These are phyloP conservation scores for Coleophora flavipennella DNA, from an alignment of 2,888 invertebrate genomes.

Conservation along the genomic window DNA sequence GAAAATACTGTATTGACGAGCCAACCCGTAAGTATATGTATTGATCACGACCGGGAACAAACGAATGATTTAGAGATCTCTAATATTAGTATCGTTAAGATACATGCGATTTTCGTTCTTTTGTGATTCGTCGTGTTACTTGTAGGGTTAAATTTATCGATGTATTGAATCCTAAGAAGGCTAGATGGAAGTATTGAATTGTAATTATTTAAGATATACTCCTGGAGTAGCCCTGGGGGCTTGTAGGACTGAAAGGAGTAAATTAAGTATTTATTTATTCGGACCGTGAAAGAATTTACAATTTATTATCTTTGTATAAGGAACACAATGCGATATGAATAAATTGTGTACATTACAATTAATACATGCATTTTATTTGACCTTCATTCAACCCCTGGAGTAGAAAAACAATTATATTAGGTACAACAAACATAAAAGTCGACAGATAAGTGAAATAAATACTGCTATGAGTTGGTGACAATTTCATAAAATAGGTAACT, in stretches of 20 bases:
- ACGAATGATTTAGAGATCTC: too few species aligned
- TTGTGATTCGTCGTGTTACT: conserved; percentile 15
- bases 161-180: conserved; percentile 43
- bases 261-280: conserved; percentile 69
- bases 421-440: too few species aligned
- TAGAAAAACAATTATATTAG: too few species aligned
- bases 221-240: conserved; percentile 52
- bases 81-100: conserved; percentile 1
- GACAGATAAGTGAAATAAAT: too few species aligned
- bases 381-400: conserved; percentile 1
- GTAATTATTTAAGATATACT: conserved; percentile 35
- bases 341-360: conserved; percentile 71
- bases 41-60: conserved; percentile 9
- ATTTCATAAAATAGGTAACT: too few species aligned
- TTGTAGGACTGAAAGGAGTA: conserved; percentile 50
- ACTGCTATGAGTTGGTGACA: too few species aligned
- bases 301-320: conserved; percentile 72
- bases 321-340: conserved; percentile 68
- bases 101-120: conserved; percentile 13
- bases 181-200: conserved; percentile 48
- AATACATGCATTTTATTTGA: conserved; percentile 48
- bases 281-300: conserved; percentile 66
- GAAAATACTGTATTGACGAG: conserved; percentile 24
- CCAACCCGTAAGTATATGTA: conserved; percentile 21
- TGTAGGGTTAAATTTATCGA: conserved; percentile 21